These are phyloP conservation scores for Myocastor coypus DNA, from an alignment of 2,113 vertebrate species.

Conservation along the genomic window DNA sequence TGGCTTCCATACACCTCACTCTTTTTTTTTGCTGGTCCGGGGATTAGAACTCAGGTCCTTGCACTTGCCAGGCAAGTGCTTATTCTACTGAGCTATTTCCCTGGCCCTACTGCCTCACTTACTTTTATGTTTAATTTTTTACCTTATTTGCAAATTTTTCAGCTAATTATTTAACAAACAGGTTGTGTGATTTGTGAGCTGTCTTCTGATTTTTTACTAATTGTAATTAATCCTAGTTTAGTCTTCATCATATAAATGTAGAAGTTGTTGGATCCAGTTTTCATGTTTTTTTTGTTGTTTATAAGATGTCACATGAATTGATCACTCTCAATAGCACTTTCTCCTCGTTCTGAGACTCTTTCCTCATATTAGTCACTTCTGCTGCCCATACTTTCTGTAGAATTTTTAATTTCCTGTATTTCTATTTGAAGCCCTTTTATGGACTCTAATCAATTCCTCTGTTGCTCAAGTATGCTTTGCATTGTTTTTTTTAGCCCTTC, in stretches of 20 bases:
- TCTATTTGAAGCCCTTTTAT: background rate
- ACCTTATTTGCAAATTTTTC: background rate
- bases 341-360: background rate
- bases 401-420: background rate
- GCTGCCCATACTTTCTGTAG: background rate
- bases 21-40: too few relatives aligned
- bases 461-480: background rate
- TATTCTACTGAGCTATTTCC: too few relatives aligned
- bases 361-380: background rate
- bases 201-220: background rate
- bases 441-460: background rate
- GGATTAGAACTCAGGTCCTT: too few relatives aligned
- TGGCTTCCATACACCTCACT: background rate
- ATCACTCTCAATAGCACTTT: background rate
- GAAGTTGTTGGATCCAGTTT: background rate
- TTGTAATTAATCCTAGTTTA: background rate
- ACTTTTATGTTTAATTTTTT: background rate
- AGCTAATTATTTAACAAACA: background rate
- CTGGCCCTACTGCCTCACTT: background rate
- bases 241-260: background rate
- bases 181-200: background rate
- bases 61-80: too few relatives aligned
- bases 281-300: background rate
- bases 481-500: background rate
- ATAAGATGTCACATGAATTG: background rate